Evolutionary conservation across 1,140 invertebrate genomes (phyloP).

Genomic region (Zaprionus vittiger): DNA sequence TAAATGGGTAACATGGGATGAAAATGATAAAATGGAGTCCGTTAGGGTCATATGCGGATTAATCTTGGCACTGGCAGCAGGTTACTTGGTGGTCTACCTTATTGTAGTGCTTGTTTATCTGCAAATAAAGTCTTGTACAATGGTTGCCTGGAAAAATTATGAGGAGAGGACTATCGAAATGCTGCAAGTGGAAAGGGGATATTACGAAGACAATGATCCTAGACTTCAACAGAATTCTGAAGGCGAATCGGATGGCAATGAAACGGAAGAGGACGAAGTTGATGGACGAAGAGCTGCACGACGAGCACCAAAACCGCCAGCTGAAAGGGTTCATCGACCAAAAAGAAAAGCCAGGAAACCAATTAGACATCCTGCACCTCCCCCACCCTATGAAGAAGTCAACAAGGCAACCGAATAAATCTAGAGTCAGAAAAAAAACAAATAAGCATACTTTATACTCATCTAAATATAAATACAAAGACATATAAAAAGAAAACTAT

Average conservation of each 20-base stretch:
- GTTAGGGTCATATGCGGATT: neutral
- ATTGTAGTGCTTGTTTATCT: constrained; percentile 13
- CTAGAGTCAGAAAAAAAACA: too few relatives aligned
- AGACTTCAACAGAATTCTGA: neutral
- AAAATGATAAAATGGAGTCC: neutral
- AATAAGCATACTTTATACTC: neutral
- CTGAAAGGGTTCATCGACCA: neutral
- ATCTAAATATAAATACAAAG: too few relatives aligned
- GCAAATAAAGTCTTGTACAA: neutral
- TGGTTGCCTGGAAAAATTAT: neutral
- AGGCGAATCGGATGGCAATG: neutral
- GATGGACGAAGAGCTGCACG: constrained; percentile 3
- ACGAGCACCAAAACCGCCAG: neutral
- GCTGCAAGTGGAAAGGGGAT: constrained; percentile 2
- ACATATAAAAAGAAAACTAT: too few relatives aligned
- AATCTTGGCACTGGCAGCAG: neutral
- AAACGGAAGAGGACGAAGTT: neutral
- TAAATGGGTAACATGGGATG: constrained; percentile 11
- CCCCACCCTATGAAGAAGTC: constrained; percentile 15
- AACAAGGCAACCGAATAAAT: neutral
- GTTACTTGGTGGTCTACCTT: constrained; percentile 22
- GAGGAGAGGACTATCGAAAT: constrained; percentile 11
- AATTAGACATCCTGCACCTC: neutral
- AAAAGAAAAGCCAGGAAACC: neutral
- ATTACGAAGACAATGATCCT: neutral